Percentiles rank a stretch among this genome's conserved stretches.
phyloP scores from a whole-genome alignment of 2,113 vertebrate species.

The Chaetura pelagica region DNA sequence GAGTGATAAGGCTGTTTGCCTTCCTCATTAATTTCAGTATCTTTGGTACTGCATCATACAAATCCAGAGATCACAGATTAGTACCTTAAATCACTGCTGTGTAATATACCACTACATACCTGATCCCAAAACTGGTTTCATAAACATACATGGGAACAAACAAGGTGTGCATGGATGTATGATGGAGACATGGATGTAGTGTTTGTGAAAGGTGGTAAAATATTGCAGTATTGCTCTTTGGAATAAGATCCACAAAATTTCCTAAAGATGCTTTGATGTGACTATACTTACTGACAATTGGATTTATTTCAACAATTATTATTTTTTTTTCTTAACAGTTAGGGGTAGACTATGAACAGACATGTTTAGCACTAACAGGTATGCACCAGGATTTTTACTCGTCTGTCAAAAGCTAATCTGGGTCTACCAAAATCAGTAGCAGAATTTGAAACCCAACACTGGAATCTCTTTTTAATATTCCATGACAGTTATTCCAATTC shows the following conservation, averaged over 20 bases:
- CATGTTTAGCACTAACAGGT: not conserved
- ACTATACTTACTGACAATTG: not conserved
- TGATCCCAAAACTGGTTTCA: not conserved
- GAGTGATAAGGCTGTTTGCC: conserved; percentile 8
- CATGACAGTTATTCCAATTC: not conserved
- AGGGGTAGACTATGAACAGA: not conserved
- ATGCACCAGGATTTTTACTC: not conserved
- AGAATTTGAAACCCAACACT: not conserved
- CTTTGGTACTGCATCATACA: not conserved
- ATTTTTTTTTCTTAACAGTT: not conserved
- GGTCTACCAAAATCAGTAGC: not conserved
- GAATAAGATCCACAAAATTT: not conserved
- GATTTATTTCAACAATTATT: not conserved
- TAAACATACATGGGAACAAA: not conserved
- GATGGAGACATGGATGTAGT: not conserved
- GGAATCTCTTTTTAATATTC: not conserved
- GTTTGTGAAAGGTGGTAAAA: not conserved
- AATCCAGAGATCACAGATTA: conserved; percentile 9
- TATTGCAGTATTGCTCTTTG: not conserved
- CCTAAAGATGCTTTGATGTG: not conserved
- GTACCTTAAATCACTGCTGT: not conserved
- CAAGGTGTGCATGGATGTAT: not conserved
- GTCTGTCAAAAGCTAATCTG: not conserved
- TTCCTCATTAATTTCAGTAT: conserved; percentile 14
- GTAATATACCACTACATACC: not conserved